Conservation (phyloP, 1,140 invertebrate species). For the Papilio xuthus region DNA sequence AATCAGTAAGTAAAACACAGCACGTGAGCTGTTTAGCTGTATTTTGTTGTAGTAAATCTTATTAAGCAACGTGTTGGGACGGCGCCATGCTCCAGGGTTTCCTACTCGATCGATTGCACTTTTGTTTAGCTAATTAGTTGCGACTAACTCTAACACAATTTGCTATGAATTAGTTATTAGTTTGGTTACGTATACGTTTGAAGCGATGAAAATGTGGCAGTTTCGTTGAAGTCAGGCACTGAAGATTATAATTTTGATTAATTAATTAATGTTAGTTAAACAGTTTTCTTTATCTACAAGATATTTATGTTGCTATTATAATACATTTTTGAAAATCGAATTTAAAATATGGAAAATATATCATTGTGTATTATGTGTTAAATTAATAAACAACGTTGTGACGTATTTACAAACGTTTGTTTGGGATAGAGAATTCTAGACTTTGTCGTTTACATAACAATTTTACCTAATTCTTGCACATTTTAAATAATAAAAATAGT, state of each 20-base stretch:
- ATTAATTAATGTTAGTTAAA: too few relatives aligned
- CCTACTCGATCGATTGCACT: conserved; percentile 18
- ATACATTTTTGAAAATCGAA: too few relatives aligned
- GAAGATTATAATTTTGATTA: too few relatives aligned
- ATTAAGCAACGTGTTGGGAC: conserved; percentile 43
- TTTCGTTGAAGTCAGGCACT: neutral
- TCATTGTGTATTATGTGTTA: too few relatives aligned
- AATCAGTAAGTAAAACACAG: neutral
- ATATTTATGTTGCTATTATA: too few relatives aligned
- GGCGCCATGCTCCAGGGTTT: conserved; percentile 18
- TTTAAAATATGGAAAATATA: too few relatives aligned
- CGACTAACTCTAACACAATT: neutral
- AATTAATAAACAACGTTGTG: too few relatives aligned
- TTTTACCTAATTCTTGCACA: too few relatives aligned
- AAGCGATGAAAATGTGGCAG: neutral
- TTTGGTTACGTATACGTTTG: neutral
- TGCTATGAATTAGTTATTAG: neutral
- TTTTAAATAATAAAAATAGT: too few relatives aligned
- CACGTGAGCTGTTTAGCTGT: conserved; percentile 44
- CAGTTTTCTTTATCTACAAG: too few relatives aligned
- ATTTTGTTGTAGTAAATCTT: conserved; percentile 57
- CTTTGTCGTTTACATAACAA: neutral
- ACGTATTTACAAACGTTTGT: too few relatives aligned
- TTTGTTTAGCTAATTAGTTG: conserved; percentile 31
- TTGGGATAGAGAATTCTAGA: neutral